Conservation (phyloP, 2,797 vertebrate species). For the Clarias platycephalus region DNA sequence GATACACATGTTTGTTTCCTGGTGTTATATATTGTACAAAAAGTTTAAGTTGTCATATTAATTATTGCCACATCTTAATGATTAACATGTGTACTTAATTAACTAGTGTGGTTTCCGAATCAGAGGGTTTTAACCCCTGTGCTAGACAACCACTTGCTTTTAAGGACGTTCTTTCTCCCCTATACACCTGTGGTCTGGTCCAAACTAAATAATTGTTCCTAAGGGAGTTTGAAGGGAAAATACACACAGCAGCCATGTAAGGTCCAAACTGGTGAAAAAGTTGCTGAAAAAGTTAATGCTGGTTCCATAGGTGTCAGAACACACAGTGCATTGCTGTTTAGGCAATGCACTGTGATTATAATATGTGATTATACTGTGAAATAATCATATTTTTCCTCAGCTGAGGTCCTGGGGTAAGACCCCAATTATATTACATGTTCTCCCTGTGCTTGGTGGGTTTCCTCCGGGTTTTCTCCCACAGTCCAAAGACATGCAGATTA, state of each 20-base stretch:
- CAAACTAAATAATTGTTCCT: conserved; percentile 6
- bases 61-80: not conserved
- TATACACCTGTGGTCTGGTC: conserved; percentile 1
- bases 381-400: not conserved
- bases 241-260: not conserved
- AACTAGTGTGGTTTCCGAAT: not conserved
- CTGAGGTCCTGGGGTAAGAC: not conserved
- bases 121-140: not conserved
- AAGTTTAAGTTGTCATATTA: not conserved
- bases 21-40: too few relatives aligned
- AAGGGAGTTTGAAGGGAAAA: not conserved
- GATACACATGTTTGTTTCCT: not conserved
- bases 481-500: too few relatives aligned
- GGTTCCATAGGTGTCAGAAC: too few relatives aligned
- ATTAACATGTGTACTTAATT: not conserved
- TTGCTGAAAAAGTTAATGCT: too few relatives aligned
- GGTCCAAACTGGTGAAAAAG: not conserved
- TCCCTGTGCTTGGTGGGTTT: too few relatives aligned
- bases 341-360: too few relatives aligned
- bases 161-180: not conserved
- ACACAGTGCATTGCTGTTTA: too few relatives aligned
- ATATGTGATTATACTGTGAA: too few relatives aligned
- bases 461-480: too few relatives aligned
- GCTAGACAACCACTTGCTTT: not conserved
- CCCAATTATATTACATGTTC: too few relatives aligned